A percentile compares a stretch with the other conserved stretches of the same genome.
phyloP scores from a whole-genome alignment of 2,797 vertebrate species.

The Acanthornis magna region DNA sequence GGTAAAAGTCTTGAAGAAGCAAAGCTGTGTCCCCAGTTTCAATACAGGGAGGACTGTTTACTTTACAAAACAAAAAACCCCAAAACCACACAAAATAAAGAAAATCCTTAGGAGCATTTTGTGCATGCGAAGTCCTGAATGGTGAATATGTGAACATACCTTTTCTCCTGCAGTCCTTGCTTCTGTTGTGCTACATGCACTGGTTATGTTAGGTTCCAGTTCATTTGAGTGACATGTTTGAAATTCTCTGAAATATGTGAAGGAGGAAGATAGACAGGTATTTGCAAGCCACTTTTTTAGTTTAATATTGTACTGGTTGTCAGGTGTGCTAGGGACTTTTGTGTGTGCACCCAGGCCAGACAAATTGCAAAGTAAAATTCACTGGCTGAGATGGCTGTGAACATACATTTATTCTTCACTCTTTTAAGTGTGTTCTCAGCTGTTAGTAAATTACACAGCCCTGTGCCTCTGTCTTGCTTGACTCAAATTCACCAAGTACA shows the following conservation, averaged over 20 bases:
- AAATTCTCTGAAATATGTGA: neutral
- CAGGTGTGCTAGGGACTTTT: neutral
- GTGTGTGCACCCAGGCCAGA: neutral
- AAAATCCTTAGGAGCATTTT: neutral
- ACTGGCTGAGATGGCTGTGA: neutral
- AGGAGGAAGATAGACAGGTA: neutral
- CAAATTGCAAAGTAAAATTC: neutral
- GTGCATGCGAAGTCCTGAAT: neutral
- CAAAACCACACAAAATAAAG: neutral
- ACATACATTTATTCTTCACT: neutral
- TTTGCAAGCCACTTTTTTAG: neutral
- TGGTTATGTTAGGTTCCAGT: neutral
- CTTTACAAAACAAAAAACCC: neutral
- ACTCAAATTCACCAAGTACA: neutral
- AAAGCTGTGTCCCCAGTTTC: neutral
- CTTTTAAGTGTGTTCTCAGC: neutral
- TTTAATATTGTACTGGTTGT: neutral
- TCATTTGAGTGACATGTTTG: neutral
- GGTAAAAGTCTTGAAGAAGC: neutral
- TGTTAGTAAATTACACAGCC: neutral
- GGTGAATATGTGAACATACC: accelerated
- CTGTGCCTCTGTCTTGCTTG: neutral
- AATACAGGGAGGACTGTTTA: neutral
- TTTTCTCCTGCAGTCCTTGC: neutral
- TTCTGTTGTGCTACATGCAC: neutral